Percentiles rank a stretch among this genome's conserved stretches.
phyloP scores from a whole-genome alignment of 2,888 invertebrate genomes.

The Idaea aversata region DNA sequence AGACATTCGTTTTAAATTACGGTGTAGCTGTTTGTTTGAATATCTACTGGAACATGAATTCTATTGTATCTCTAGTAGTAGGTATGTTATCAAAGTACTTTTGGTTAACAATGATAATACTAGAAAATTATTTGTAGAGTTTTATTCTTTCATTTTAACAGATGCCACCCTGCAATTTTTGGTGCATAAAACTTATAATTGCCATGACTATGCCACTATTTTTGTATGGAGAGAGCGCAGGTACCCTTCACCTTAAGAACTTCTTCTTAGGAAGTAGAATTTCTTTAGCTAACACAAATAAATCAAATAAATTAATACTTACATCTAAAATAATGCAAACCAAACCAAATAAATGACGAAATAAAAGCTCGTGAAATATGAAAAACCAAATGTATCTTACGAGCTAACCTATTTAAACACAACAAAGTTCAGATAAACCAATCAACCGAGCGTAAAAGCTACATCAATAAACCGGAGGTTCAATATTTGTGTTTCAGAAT shows the following conservation, averaged over 20 bases:
- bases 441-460: conserved; percentile 12
- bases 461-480: conserved; percentile 26
- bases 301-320: not conserved
- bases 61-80: too few species aligned
- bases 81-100: too few species aligned
- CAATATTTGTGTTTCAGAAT: conserved; percentile 27
- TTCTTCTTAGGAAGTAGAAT: not conserved
- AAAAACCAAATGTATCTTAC: not conserved
- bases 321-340: not conserved
- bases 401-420: not conserved
- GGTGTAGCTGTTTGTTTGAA: not conserved
- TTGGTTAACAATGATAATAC: too few species aligned
- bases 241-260: not conserved
- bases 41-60: not conserved
- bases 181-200: too few species aligned
- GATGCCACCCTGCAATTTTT: too few species aligned
- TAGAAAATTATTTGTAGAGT: too few species aligned
- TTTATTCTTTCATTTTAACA: too few species aligned
- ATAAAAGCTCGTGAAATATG: not conserved
- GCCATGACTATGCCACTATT: too few species aligned
- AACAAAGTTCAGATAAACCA: conserved; percentile 10
- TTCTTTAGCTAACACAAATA: not conserved
- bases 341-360: not conserved
- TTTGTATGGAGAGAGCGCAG: too few species aligned
- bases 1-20: not conserved